These are phyloP conservation scores for Pasiphila rectangulata DNA, from an alignment of 2,888 invertebrate species.

Conservation along the genomic window DNA sequence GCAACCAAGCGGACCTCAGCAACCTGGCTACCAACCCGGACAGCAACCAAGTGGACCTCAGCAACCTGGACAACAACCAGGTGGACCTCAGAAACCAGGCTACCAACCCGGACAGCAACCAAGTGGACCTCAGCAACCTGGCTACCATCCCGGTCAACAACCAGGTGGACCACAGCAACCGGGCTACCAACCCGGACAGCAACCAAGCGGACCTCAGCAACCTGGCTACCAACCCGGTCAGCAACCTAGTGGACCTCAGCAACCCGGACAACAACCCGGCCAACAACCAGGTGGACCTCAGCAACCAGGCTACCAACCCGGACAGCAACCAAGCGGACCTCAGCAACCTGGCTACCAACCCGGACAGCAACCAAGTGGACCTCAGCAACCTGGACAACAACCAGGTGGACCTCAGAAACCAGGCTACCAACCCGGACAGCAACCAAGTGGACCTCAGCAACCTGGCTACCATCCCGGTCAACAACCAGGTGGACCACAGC, in stretches of 20 bases:
- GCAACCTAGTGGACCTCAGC: slow-evolving; percentile 21
- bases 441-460: slow-evolving; percentile 20
- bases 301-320: slow-evolving; percentile 19
- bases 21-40: slow-evolving; percentile 22
- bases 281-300: slow-evolving; percentile 26
- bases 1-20: slow-evolving; percentile 20
- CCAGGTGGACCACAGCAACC: slow-evolving; percentile 19
- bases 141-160: slow-evolving; percentile 27
- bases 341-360: slow-evolving; percentile 17
- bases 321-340: slow-evolving; percentile 28
- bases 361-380: slow-evolving; percentile 29
- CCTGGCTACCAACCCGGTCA: slow-evolving; percentile 26
- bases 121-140: slow-evolving; percentile 8
- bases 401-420: too few species aligned
- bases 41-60: slow-evolving; percentile 26
- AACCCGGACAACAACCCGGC: slow-evolving; percentile 21
- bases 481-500: slow-evolving; percentile 21
- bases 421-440: slow-evolving; percentile 29
- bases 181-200: slow-evolving; percentile 27
- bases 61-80: too few species aligned
- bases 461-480: slow-evolving; percentile 26
- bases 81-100: too few species aligned
- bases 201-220: slow-evolving; percentile 19
- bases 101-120: slow-evolving; percentile 32
- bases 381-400: neutral